These are phyloP conservation scores for Pentamera pediparva DNA, from an alignment of 53 echinoderm and acorn worm species.

Conservation along the genomic window DNA sequence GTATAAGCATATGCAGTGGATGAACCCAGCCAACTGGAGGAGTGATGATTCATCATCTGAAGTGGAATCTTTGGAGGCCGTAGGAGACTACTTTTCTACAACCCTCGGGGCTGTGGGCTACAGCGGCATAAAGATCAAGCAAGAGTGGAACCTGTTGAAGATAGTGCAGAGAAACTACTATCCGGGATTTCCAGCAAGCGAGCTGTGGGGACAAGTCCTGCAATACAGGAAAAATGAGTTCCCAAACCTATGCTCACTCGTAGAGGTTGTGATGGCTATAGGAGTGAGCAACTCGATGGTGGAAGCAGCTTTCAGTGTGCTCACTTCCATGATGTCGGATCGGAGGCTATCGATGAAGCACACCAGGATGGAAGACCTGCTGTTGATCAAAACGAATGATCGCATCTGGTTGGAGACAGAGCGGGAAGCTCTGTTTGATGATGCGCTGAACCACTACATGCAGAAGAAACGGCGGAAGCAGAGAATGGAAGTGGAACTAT, in stretches of 20 bases:
- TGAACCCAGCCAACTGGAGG: conserved; percentile 54
- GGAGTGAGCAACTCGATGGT: conserved; percentile 15
- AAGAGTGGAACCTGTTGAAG: conserved; percentile 42
- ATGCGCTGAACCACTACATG: neutral
- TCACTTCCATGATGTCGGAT: conserved; percentile 14
- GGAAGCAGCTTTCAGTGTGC: neutral
- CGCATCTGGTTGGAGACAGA: neutral
- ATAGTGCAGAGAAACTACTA: conserved; percentile 29
- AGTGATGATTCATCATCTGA: conserved; percentile 29
- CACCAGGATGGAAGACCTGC: no score
- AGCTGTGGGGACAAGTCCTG: conserved; percentile 26
- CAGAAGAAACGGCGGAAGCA: neutral
- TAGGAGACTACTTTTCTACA: conserved; percentile 31
- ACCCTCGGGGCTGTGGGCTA: conserved; percentile 37
- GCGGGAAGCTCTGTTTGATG: neutral
- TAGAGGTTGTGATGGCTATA: conserved; percentile 9
- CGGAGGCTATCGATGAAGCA: neutral
- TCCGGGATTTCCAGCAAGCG: neutral
- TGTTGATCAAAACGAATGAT: neutral
- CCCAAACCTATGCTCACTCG: conserved; percentile 27
- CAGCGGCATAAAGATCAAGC: conserved; percentile 19
- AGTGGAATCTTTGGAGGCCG: conserved; percentile 30
- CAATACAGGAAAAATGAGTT: conserved; percentile 36
- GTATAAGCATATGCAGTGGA: conserved; percentile 45
- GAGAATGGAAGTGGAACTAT: neutral